These are phyloP conservation scores for Julus scanicus DNA, from an alignment of 2,888 invertebrate genomes.

Conservation along the genomic window DNA sequence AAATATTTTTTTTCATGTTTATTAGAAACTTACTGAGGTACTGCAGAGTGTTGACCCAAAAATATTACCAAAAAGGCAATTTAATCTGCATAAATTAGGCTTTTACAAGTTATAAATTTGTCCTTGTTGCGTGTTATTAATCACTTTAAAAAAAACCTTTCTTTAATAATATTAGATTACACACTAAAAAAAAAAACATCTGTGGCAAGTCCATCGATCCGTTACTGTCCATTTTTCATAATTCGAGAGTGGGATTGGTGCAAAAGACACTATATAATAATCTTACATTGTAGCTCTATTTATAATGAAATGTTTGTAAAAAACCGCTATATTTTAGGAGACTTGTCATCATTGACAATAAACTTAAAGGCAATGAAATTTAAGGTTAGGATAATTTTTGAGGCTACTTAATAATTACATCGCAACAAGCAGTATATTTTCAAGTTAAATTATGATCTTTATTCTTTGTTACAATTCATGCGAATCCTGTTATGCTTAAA, in stretches of 20 bases:
- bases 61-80: not conserved
- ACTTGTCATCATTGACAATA: not conserved
- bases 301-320: not conserved
- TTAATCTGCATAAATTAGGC: not conserved
- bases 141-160: not conserved
- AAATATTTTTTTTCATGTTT: not conserved
- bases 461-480: not conserved
- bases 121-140: not conserved
- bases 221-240: not conserved
- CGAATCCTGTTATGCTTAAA: not conserved
- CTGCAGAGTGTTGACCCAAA: not conserved
- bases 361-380: not conserved
- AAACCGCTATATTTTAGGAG: not conserved
- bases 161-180: not conserved
- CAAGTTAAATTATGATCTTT: conserved; percentile 12
- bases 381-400: conserved; percentile 16
- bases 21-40: not conserved
- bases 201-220: not conserved
- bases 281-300: not conserved
- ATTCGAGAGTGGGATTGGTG: too few relatives aligned
- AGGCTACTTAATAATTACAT: not conserved
- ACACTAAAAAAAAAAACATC: not conserved
- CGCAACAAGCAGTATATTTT: not conserved
- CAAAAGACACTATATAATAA: too few relatives aligned
- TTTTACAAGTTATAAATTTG: not conserved